phyloP scores from a whole-genome alignment of 1,140 invertebrate species.

The Brachionus rotundiformis region DNA sequence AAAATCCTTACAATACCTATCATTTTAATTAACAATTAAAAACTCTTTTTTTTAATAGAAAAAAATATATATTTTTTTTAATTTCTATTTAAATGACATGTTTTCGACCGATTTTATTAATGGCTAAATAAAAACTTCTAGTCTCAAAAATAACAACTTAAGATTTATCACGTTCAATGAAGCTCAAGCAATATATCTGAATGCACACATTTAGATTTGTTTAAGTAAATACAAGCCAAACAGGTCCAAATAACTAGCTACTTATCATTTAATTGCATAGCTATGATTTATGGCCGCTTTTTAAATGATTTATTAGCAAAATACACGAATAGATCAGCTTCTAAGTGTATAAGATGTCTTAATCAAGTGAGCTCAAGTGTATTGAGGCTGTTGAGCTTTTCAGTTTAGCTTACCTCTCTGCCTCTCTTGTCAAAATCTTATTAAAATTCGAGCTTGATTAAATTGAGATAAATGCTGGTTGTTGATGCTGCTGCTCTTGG shows the following conservation, averaged over 20 bases:
- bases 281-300: neutral
- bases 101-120: neutral
- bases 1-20: slow-evolving; percentile 20
- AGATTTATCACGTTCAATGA: slow-evolving; percentile 37
- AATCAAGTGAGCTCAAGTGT: neutral
- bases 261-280: neutral
- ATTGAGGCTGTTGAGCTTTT: neutral
- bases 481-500: slow-evolving; percentile 2
- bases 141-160: slow-evolving; percentile 12
- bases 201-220: neutral
- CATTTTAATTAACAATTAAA: slow-evolving; percentile 48
- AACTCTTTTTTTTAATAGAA: neutral
- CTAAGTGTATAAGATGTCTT: neutral
- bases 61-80: neutral
- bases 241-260: neutral
- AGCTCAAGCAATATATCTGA: neutral
- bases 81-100: slow-evolving; percentile 35
- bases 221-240: neutral
- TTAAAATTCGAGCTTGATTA: neutral
- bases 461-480: neutral
- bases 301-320: neutral
- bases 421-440: neutral
- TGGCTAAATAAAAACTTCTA: slow-evolving; percentile 39
- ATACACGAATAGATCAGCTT: neutral
- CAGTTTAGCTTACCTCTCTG: neutral